phyloP scores from a whole-genome alignment of 2,888 invertebrate genomes.

The Andrena marginata region DNA sequence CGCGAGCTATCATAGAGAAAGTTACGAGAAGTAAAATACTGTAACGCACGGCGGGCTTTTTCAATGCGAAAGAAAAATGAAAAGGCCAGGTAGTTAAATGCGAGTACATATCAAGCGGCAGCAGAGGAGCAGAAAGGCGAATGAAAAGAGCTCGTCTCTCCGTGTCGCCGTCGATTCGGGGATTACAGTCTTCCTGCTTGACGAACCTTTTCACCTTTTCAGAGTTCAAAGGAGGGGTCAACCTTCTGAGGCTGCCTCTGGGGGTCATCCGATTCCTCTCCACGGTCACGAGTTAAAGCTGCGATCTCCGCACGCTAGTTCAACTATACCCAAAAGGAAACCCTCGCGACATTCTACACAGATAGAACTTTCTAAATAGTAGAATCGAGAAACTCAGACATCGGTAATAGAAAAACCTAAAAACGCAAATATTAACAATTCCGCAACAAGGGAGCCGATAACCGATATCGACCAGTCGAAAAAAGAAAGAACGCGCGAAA shows the following conservation, averaged over 20 bases:
- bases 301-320: constrained; percentile 8
- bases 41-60: constrained; percentile 42
- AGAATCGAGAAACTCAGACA: background rate
- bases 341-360: background rate
- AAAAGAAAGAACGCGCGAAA: background rate
- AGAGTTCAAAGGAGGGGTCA: constrained; percentile 61
- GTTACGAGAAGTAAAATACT: constrained; percentile 48
- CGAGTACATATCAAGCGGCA: constrained; percentile 54
- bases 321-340: background rate
- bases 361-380: background rate
- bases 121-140: constrained; percentile 37
- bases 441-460: constrained; percentile 4
- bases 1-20: background rate
- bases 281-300: constrained; percentile 53
- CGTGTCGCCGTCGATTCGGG: constrained; percentile 61
- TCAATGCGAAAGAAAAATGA: constrained; percentile 54
- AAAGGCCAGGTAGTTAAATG: constrained; percentile 58
- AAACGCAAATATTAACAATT: constrained; percentile 16
- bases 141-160: constrained; percentile 51
- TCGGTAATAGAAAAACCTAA: background rate
- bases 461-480: background rate
- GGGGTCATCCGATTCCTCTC: constrained; percentile 62
- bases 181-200: constrained; percentile 51
- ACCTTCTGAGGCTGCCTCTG: constrained; percentile 35
- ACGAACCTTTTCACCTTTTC: constrained; percentile 64